A percentile compares a stretch with the other conserved stretches of the same genome.
These are phyloP conservation scores for Thymelicus lineola DNA, from an alignment of 2,888 invertebrate species.

Conservation along the genomic window DNA sequence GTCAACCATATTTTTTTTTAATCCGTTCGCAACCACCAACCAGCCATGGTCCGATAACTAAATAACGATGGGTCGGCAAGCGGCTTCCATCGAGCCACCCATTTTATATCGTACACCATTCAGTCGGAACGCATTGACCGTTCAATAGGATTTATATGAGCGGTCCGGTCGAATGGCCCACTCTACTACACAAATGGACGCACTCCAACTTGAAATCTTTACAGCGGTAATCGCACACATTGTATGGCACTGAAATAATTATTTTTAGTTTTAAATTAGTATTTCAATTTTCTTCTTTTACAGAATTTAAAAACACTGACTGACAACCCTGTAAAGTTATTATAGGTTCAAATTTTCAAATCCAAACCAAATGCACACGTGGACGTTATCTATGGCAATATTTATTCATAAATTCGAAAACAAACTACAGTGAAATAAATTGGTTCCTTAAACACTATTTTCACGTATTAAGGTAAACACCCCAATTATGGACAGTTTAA, in stretches of 20 bases:
- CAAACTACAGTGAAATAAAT: no score
- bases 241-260: neutral
- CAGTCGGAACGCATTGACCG: slow-evolving; percentile 27
- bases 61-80: neutral
- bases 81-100: neutral
- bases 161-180: slow-evolving; percentile 19
- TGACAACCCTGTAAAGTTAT: no score
- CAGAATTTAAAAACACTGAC: neutral
- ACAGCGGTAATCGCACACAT: neutral
- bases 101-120: slow-evolving; percentile 23
- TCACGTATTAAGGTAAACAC: no score
- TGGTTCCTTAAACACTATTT: no score
- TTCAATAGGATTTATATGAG: slow-evolving; percentile 28
- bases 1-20: no score
- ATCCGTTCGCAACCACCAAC: no score
- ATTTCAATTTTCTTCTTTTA: neutral
- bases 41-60: no score
- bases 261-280: neutral
- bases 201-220: neutral
- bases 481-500: no score
- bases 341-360: no score
- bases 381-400: no score
- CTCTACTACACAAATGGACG: slow-evolving; percentile 5
- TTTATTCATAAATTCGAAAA: no score
- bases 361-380: no score